phyloP scores from a whole-genome alignment of 2,888 invertebrate species.

The Apomyelois bistriatella region DNA sequence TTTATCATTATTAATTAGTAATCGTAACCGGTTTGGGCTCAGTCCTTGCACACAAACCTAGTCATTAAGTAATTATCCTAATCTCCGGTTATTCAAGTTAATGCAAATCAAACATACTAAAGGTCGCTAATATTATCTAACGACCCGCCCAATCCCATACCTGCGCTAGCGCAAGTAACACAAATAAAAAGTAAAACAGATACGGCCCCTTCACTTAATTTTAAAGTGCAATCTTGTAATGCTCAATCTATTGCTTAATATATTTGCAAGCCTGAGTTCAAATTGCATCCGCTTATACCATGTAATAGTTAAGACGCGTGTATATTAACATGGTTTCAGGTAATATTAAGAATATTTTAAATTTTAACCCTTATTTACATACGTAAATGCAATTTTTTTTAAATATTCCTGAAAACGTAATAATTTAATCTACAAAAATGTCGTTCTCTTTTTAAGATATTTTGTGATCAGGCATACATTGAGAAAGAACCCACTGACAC shows the following conservation, averaged over 20 bases:
- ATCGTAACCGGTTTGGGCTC: background rate
- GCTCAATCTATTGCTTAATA: no score
- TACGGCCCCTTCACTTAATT: background rate
- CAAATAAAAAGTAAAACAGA: background rate
- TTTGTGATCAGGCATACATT: conserved; percentile 9
- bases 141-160: conserved; percentile 12
- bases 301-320: no score
- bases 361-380: no score
- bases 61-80: conserved; percentile 18
- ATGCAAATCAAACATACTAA: conserved; percentile 43
- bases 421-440: no score
- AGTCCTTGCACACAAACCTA: background rate
- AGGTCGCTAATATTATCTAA: conserved; percentile 66
- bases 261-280: no score
- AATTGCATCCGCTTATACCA: no score
- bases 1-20: no score
- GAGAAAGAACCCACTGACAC: conserved; percentile 51
- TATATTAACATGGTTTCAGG: no score
- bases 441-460: background rate
- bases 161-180: background rate
- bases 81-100: conserved; percentile 16
- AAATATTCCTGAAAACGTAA: no score
- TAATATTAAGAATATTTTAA: no score
- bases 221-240: background rate
- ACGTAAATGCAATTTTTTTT: no score